Evolutionary conservation across 2,113 vertebrate genomes (phyloP), one percentile per base, ranked within the genome.

Genomic region (Epinephelus cyanopodus): DNA sequence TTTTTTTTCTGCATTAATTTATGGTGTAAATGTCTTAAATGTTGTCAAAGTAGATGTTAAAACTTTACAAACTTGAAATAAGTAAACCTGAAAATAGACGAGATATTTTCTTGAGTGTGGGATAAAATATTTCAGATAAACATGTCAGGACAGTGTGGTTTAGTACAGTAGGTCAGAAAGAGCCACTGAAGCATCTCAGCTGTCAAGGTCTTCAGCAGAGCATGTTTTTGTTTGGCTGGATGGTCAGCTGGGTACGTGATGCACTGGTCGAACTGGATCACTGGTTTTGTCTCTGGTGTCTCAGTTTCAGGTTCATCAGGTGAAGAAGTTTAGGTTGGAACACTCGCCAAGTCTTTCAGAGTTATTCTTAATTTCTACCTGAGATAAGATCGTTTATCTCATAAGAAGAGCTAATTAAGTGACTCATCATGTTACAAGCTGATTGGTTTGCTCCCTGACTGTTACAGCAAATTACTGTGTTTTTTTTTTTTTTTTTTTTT

Each of bases 161-260:
- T 37, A 37, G 6, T 7, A 37, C 33, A 37, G 33, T 37, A 66
- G 65, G 56, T 52, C 4, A 5, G 57, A 66, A 17, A 62, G 0
- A 63, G 61, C n/a, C 58, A 66, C 17, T 61, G 75, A 81, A 14
- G 70, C 54, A 17, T 64, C 48, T 77, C 74, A 88, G 74, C 85
- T 71, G 63, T 71, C 65, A 74, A n/a, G 37, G 56, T 83, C 56
- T 80, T 64, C 64, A 66, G 23, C 65, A 84, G 66, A 69, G 10
- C 39, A 45, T 74, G 66, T 56, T 76, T 84, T 82, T 80, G 53
- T 84, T 77, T 74, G 53, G 61, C 67, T 75, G 19, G 64, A 21
- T 82, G 79, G 72, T 83, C 71, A 74, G 56, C 62, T 60, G 73
- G 29, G 42, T 29, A 0, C 45, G 25, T 68, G 85, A 81, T 83